Conservation (phyloP, 2,113 vertebrate genomes). For the Etheostoma cragini region DNA sequence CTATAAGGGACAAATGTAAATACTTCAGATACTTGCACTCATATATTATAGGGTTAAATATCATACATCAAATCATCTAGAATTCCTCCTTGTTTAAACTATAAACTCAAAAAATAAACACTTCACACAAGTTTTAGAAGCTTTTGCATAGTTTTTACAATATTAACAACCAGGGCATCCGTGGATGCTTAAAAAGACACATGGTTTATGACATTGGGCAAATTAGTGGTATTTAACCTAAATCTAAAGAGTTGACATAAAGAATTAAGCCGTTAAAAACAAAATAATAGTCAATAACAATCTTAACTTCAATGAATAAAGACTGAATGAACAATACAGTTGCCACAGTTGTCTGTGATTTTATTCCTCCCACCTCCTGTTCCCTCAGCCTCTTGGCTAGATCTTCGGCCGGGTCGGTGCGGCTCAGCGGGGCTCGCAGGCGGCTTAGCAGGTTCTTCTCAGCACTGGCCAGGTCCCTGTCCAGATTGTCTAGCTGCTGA, state of each 20-base stretch:
- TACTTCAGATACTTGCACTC: slow-evolving; percentile 1
- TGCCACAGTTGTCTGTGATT: not conserved
- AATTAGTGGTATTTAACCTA: not conserved
- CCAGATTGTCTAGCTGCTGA: slow-evolving; percentile 82
- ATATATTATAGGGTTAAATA: not conserved
- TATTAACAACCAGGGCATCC: not conserved
- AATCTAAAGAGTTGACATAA: not conserved
- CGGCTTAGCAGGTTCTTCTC: slow-evolving; percentile 84
- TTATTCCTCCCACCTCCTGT: slow-evolving; percentile 85
- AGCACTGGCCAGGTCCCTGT: slow-evolving; percentile 80
- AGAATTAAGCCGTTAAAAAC: not conserved
- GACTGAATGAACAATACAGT: not conserved
- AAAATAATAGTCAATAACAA: not conserved
- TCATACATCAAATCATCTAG: not conserved
- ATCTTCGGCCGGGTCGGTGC: slow-evolving; percentile 84
- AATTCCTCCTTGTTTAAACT: not conserved
- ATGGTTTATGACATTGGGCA: not conserved
- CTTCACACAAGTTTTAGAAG: not conserved
- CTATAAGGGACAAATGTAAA: slow-evolving; percentile 74
- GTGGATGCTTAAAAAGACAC: not conserved
- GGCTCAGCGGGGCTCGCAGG: slow-evolving; percentile 86
- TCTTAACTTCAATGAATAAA: not conserved
- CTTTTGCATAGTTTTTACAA: not conserved
- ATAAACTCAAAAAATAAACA: not conserved
- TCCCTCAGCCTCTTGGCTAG: slow-evolving; percentile 85